Conservation (phyloP, 2,888 invertebrate species). For the Arge pagana region DNA sequence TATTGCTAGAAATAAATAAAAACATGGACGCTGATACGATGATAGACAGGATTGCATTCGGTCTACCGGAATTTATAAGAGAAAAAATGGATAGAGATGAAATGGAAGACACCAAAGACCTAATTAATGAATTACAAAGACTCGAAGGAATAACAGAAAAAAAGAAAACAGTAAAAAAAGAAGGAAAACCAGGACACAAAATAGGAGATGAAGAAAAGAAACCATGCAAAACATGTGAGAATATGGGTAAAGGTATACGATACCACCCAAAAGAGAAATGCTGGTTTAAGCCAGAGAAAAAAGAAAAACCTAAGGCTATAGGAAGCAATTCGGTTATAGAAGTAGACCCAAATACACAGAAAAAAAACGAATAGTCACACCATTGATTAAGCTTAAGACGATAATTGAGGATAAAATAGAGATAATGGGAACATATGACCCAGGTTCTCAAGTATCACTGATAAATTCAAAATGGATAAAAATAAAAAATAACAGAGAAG, state of each 20-base stretch:
- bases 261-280: slow-evolving; percentile 13
- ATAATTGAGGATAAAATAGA: slow-evolving; percentile 22
- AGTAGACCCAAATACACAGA: not conserved
- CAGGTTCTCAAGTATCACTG: slow-evolving; percentile 26
- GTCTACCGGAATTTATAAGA: slow-evolving; percentile 26
- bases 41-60: slow-evolving; percentile 14
- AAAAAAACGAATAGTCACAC: slow-evolving; percentile 28
- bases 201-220: slow-evolving; percentile 11
- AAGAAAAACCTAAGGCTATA: not conserved
- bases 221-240: slow-evolving; percentile 15
- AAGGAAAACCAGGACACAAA: slow-evolving; percentile 43
- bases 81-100: slow-evolving; percentile 27
- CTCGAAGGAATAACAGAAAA: slow-evolving; percentile 8
- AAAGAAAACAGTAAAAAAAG: slow-evolving; percentile 9
- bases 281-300: slow-evolving; percentile 8
- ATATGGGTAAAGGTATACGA: slow-evolving; percentile 4
- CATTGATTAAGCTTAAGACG: slow-evolving; percentile 26
- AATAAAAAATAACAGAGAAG: slow-evolving; percentile 15
- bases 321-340: not conserved
- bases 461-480: slow-evolving; percentile 27
- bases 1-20: slow-evolving; percentile 25
- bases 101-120: slow-evolving; percentile 10
- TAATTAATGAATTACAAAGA: slow-evolving; percentile 13
- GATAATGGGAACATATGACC: slow-evolving; percentile 25
- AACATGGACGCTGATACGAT: slow-evolving; percentile 14